Base-by-base conservation (phyloP, 2,797 vertebrate species). In the Setipinna tenuifilis region DNA sequence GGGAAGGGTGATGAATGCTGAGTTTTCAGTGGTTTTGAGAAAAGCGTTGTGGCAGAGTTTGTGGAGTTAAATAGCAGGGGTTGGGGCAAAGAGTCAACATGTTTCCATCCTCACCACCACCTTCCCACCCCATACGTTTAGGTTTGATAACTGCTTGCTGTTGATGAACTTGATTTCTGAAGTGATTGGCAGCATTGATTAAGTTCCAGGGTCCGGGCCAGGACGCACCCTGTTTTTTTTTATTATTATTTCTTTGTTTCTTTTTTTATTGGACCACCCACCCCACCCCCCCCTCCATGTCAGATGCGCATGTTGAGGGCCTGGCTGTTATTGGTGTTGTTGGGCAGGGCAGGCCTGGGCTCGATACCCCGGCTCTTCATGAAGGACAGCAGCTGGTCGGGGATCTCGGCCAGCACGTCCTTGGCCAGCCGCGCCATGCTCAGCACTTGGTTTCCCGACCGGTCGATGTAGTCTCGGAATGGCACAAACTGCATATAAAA, bases 401-500 rank as follows among this genome's bases (percentile, higher is more conserved):
- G 95, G 83, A 96, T 95, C 90, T 96, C 95, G 0, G 95, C 95
- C 84, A 96, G 89, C 65, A 96, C 95, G 0, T 96, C 95, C 89
- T 95, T 95, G 44, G 95, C 95, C 83, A 96, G 92, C 59, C 95
- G 92, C 9, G 95, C 96, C 96, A 97, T 97, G 92, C 96, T 97
- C 88, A 96, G 91, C 54, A 97, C 95, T 81, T 97, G 96, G 92
- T 96, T 97, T 84, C 96, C 96, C 0, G 96, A 95, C 80, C 95
- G 95, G 0, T 97, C 96, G 25, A 97, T 94, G 0, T 97, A 97
- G 90, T 97, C 96, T 81, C 96, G 95, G 91, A 97, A 97, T 0
- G 96, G 96, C 85, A 97, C 96, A 16, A 97, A 97, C 96, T 97
- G 81, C 6, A 85, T 46, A 44, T 7, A 9, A 35, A 17, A 78